Base-by-base conservation (phyloP, 1,140 invertebrate genomes). In the Drosophila rhopaloa region DNA sequence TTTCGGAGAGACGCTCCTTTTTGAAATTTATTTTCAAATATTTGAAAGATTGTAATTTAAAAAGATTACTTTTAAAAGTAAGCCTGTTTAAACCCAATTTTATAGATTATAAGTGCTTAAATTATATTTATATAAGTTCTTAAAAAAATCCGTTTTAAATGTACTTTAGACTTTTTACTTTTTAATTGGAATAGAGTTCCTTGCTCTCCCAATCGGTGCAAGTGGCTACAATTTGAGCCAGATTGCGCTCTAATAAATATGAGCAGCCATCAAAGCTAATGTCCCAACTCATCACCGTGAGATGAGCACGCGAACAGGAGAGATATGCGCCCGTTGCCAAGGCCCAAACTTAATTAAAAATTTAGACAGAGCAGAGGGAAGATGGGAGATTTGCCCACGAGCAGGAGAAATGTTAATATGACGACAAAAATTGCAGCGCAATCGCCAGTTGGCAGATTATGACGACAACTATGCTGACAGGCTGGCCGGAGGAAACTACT, bases 171-270 rank as follows among this genome's bases (percentile, higher is more conserved):
- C 9, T 55, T 56, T 41, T 32, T 1, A 27, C 24, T 38, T 56
- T 56, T 37, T 32, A 8, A 16, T 24, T 50, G 55, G 27, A 60
- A 70, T 44, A 62, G 58, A 63, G 62, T 58, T 40, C 44, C 44
- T 61, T 10, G 70, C 53, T 54, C 11, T 43, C 24, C 50, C 16
- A 11, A 48, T 40, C 14, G 10, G 47, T 61, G 43, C 14, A 46
- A 44, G 66, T 35, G n/a, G 13, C 38, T 50, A 58, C 60, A 85
- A 81, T 81, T 83, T 89, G 63, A 58, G 56, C 53, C 58, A 77
- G 76, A 89, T 88, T 75, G 76, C 79, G 83, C 84, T 88, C 83
- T 88, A 89, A 88, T 88, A 88, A 89, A 88, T 89, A 88, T 88
- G 83, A 83, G 76, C 84, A 71, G 76, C 53, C 83, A 89, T 88